A percentile compares a stretch with the other conserved stretches of the same genome.
These are phyloP conservation scores for Choloepus hoffmanni DNA, from an alignment of 2,113 vertebrate genomes.

Conservation along the genomic window DNA sequence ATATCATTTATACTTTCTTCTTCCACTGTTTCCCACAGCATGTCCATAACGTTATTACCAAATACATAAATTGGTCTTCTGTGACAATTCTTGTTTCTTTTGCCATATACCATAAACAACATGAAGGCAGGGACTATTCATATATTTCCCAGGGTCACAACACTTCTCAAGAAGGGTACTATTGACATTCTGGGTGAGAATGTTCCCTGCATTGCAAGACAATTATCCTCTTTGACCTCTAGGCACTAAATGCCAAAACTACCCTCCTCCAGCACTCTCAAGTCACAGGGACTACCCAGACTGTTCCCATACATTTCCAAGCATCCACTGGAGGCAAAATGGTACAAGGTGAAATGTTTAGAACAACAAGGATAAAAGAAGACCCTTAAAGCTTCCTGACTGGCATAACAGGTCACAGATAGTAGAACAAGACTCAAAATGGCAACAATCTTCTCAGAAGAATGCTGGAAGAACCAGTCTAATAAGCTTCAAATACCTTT, in stretches of 20 bases:
- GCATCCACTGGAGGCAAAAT: background rate
- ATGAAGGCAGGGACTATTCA: background rate
- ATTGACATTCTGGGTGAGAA: background rate
- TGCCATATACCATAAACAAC: constrained; percentile 1
- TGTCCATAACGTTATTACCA: constrained; percentile 6
- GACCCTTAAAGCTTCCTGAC: constrained; percentile 2
- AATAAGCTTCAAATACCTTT: background rate
- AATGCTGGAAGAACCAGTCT: background rate
- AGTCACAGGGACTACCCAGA: background rate
- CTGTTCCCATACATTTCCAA: background rate
- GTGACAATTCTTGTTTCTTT: constrained; percentile 6
- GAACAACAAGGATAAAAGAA: constrained; percentile 18
- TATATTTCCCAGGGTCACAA: background rate
- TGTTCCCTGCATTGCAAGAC: background rate
- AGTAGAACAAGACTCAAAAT: constrained; percentile 39
- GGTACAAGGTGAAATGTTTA: constrained; percentile 6
- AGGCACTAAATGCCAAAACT: background rate
- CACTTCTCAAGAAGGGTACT: background rate
- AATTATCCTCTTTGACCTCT: background rate
- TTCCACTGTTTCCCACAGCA: background rate
- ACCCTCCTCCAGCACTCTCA: background rate
- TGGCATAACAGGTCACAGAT: constrained; percentile 1
- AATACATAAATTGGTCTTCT: constrained; percentile 24
- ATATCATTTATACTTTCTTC: constrained; percentile 16
- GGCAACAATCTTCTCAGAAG: background rate